Evolutionary conservation across 2,888 invertebrate species (phyloP).

Genomic region (Congeria kusceri): DNA sequence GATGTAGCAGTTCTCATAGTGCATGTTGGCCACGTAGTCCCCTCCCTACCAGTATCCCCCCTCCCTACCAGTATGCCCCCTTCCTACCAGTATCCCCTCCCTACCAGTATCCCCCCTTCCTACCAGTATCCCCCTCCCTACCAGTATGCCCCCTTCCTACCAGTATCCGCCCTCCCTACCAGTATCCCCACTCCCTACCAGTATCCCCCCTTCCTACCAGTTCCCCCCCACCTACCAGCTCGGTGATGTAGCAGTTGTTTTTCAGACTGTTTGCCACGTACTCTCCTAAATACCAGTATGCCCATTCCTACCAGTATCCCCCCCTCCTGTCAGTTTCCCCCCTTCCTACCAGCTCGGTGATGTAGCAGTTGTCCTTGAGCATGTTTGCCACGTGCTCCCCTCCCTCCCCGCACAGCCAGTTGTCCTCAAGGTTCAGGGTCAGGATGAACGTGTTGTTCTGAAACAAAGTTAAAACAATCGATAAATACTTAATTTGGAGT

Average conservation of each 20-base stretch:
- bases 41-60: conserved; percentile 36
- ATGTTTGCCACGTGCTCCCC: conserved; percentile 75
- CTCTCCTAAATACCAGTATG: too few relatives aligned
- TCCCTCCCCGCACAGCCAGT: conserved; percentile 80
- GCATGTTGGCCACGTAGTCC: conserved; percentile 73
- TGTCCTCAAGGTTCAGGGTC: conserved; percentile 78
- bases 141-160: too few relatives aligned
- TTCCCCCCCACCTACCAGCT: conserved; percentile 65
- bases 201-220: neutral
- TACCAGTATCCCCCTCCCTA: neutral
- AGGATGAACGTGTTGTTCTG: conserved; percentile 77
- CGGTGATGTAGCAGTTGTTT: conserved; percentile 81
- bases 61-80: too few relatives aligned
- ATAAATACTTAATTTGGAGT: too few relatives aligned
- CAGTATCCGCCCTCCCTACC: too few relatives aligned
- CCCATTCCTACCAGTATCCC: too few relatives aligned
- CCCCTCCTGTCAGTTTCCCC: neutral
- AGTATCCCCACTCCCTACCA: too few relatives aligned
- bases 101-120: too few relatives aligned
- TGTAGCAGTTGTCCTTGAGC: conserved; percentile 82
- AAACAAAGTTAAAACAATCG: too few relatives aligned
- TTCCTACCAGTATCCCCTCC: too few relatives aligned
- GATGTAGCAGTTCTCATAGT: conserved; percentile 82
- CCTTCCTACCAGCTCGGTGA: conserved; percentile 73
- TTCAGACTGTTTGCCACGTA: conserved; percentile 78